Evolutionary conservation across 2,797 vertebrate species (phyloP).

Genomic region (Sarcophilus harrisii): DNA sequence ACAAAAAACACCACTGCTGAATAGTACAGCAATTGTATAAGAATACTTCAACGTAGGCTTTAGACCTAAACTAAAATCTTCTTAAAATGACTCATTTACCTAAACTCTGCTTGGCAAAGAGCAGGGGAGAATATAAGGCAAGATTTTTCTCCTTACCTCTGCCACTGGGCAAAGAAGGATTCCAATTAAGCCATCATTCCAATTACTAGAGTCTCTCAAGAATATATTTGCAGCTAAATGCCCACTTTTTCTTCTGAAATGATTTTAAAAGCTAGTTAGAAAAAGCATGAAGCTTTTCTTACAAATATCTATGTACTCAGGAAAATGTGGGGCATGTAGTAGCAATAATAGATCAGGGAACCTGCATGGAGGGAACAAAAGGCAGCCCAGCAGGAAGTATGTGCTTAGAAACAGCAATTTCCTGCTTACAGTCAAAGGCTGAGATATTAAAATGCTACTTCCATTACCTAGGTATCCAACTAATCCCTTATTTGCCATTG

Average conservation of each 20-base stretch:
- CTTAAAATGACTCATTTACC: background rate
- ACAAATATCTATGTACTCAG: conserved; percentile 45
- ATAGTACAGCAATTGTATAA: background rate
- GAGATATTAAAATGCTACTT: conserved; percentile 52
- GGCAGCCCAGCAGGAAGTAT: conserved; percentile 27
- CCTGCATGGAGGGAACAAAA: conserved; percentile 49
- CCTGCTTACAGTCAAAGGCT: conserved; percentile 22
- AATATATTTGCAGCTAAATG: conserved; percentile 51
- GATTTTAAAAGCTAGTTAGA: conserved; percentile 39
- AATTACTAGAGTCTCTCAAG: background rate
- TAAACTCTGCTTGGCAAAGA: background rate
- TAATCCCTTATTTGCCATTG: conserved; percentile 54
- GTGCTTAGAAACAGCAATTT: conserved; percentile 49
- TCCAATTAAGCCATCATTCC: conserved; percentile 9
- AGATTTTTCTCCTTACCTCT: background rate
- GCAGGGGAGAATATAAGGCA: background rate
- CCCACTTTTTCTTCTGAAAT: conserved; percentile 58
- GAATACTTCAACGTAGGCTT: background rate
- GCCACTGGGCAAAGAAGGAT: background rate
- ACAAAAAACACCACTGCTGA: background rate
- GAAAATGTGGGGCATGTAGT: conserved; percentile 30
- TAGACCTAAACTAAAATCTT: background rate
- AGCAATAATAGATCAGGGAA: conserved; percentile 44
- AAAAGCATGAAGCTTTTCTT: conserved; percentile 49
- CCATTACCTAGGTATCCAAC: conserved; percentile 15